Base-by-base conservation (phyloP, 2,797 vertebrate genomes). In the Cyprinella venusta region DNA sequence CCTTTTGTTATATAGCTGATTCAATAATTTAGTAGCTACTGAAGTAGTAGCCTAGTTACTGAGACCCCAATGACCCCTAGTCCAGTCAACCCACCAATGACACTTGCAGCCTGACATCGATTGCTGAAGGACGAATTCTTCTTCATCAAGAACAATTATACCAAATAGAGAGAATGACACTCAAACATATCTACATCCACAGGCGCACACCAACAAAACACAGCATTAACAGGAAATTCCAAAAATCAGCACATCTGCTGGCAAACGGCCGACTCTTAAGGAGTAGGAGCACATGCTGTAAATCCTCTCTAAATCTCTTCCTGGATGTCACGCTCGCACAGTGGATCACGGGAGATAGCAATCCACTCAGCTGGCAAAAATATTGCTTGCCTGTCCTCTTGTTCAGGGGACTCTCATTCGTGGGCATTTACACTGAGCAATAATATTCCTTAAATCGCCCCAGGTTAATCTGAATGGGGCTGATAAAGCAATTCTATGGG, bases 281-380 rank as follows among this genome's bases (percentile, higher is more conserved):
- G 30, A 71, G 50, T 76, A 21, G 71, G 24, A 52, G 48, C 74
- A 61, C 65, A 61, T 83, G 81, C 81, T 77, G 81, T 71, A 71
- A 83, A 83, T 83, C 81, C 81, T 70, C 67, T 78, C 81, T 61
- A 78, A 83, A 78, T 78, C 81, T 83, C 81, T 70, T 78, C 75
- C 81, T 77, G 74, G 81, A 76, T 83, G 81, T 83, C 81, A 78
- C 15, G 67, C 81, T 70, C 40, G 5, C 75, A 78, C 65, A 70
- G 65, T 83, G 54, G 42, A 83, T 83, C 75, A 77, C 19, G 24
- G 52, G 52, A 83, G 81, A 78, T 63, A 83, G 65, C 65, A 63
- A 77, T 77, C 70, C 81, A 83, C 65, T 69, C 65, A 61, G 81
- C 65, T 71, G 74, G 81, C 65, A 83, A 71, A 70, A 78, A 83